Percentiles rank a stretch among this genome's conserved stretches.
Conservation (phyloP, 2,113 vertebrate genomes). For the Noturus placidus region DNA sequence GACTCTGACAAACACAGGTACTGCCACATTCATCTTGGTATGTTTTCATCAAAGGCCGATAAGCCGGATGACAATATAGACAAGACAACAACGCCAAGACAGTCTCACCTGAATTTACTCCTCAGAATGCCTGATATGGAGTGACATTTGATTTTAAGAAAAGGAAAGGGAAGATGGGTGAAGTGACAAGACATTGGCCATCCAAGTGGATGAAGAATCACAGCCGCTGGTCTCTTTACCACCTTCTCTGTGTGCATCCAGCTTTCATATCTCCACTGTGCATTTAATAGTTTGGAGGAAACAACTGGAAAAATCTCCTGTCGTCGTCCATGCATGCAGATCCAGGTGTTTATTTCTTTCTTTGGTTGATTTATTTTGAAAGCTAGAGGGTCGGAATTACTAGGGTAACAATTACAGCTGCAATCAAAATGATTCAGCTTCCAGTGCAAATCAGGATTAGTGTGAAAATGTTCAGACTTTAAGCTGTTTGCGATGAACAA, state of each 20-base stretch:
- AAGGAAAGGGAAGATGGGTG: constrained; percentile 53
- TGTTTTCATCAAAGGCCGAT: constrained; percentile 71
- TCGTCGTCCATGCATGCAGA: not conserved
- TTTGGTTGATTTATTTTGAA: not conserved
- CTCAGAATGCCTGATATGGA: constrained; percentile 63
- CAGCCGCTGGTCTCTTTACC: not conserved
- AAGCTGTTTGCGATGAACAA: no score
- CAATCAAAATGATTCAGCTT: no score
- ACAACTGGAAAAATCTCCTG: not conserved
- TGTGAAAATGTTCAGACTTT: no score
- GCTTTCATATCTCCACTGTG: not conserved
- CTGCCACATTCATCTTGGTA: constrained; percentile 67
- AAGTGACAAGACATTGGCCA: constrained; percentile 22
- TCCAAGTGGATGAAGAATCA: constrained; percentile 31
- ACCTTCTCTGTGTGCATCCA: not conserved
- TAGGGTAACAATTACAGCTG: not conserved
- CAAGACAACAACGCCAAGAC: constrained; percentile 64
- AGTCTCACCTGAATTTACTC: constrained; percentile 67
- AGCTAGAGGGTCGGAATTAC: not conserved
- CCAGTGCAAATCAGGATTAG: no score
- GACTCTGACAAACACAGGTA: constrained; percentile 64
- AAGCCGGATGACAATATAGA: constrained; percentile 68
- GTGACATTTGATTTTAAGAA: constrained; percentile 64
- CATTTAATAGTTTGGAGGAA: not conserved
- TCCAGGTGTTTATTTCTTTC: not conserved